Conservation (phyloP, 2,113 vertebrate genomes). For the Phainopepla nitens region DNA sequence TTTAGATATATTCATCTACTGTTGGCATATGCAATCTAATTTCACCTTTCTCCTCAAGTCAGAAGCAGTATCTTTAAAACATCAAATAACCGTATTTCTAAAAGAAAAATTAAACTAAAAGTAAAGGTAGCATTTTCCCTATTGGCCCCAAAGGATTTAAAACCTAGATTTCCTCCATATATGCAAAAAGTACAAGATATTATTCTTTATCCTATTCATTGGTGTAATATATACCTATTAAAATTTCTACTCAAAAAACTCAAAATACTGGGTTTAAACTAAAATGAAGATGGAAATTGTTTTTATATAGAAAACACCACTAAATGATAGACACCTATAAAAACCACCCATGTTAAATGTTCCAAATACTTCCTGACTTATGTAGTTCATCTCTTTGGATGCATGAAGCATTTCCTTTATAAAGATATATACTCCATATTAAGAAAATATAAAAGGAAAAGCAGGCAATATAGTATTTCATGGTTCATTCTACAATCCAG, state of each 20-base stretch:
- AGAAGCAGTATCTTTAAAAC: conserved; percentile 30
- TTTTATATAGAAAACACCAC: neutral
- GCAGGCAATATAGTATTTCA: neutral
- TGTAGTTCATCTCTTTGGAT: neutral
- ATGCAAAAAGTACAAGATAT: neutral
- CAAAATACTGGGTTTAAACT: neutral
- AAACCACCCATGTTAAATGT: neutral
- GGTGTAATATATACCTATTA: neutral
- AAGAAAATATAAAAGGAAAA: neutral
- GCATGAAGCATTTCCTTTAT: neutral
- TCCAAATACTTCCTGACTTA: neutral
- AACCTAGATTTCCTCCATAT: neutral
- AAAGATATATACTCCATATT: neutral
- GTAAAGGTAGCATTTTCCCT: neutral
- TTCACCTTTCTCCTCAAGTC: neutral
- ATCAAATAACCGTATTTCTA: neutral
- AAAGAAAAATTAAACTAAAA: conserved; percentile 6
- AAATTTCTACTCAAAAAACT: neutral
- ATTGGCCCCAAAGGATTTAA: neutral
- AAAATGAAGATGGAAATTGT: neutral
- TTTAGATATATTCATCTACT: neutral
- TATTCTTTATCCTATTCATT: neutral
- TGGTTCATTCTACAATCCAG: neutral
- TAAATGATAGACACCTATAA: neutral
- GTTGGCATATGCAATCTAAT: neutral